These are phyloP conservation scores for Trachelus stipa DNA, from an alignment of 2,888 invertebrate species.

Conservation along the genomic window DNA sequence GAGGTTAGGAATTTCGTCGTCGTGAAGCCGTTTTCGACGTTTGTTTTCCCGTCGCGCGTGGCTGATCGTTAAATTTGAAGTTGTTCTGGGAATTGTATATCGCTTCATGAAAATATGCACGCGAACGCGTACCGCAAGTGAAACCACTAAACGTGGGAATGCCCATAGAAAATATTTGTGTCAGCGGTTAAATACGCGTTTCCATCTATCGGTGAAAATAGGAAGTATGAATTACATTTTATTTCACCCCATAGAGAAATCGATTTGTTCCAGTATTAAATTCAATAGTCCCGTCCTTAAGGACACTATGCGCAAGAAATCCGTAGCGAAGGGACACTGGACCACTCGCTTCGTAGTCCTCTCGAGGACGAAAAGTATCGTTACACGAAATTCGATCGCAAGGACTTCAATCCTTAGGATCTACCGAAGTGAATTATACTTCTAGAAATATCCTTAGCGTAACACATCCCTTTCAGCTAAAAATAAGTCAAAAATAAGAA, in stretches of 20 bases:
- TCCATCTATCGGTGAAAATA: neutral
- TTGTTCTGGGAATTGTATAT: neutral
- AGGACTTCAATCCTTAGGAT: neutral
- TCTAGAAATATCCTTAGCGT: neutral
- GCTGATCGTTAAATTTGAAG: neutral
- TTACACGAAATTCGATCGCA: no score
- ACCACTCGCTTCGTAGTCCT: neutral
- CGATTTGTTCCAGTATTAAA: neutral
- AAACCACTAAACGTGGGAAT: neutral
- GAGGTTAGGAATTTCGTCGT: neutral
- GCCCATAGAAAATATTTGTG: neutral
- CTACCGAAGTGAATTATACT: neutral
- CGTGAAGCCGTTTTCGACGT: neutral
- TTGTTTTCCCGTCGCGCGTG: neutral
- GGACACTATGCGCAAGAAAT: neutral
- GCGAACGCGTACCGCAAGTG: neutral
- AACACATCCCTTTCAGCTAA: neutral
- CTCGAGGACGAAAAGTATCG: no score
- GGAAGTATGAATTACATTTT: neutral
- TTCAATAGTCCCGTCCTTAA: neutral
- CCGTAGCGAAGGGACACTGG: neutral
- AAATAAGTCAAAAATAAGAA: neutral
- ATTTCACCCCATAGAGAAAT: neutral
- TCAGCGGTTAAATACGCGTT: neutral
- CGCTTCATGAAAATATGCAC: neutral